These are phyloP conservation scores for Pyralis farinalis DNA, from an alignment of 2,888 invertebrate species.

Conservation along the genomic window DNA sequence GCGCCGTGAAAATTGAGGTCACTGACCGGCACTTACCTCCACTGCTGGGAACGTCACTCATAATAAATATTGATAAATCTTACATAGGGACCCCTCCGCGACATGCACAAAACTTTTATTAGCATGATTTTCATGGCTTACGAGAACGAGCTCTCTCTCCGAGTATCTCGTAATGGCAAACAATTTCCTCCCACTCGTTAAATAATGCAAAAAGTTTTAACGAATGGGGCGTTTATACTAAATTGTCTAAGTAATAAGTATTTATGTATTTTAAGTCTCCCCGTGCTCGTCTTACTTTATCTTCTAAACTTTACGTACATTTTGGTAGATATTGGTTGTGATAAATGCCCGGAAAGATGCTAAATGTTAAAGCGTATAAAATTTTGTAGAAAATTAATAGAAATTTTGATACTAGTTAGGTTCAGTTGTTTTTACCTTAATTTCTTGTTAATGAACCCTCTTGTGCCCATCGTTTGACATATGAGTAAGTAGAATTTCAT, in stretches of 20 bases:
- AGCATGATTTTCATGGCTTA: slow-evolving; percentile 18
- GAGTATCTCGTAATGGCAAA: slow-evolving; percentile 20
- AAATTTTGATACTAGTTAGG: too few species aligned
- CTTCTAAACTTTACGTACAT: slow-evolving; percentile 10
- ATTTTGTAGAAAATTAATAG: not conserved
- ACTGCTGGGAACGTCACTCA: slow-evolving; percentile 34
- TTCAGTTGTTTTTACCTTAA: not conserved
- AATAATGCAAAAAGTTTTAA: slow-evolving; percentile 52
- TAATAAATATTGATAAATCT: slow-evolving; percentile 34
- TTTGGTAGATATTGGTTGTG: slow-evolving; percentile 8
- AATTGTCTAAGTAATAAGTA: slow-evolving; percentile 33
- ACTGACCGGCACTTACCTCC: slow-evolving; percentile 62
- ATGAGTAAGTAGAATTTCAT: not conserved
- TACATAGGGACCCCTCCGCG: slow-evolving; percentile 20
- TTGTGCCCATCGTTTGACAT: not conserved
- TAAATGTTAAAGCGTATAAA: too few species aligned
- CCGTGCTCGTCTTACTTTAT: slow-evolving; percentile 16
- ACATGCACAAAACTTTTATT: slow-evolving; percentile 18
- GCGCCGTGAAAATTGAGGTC: slow-evolving; percentile 56
- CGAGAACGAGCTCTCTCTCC: slow-evolving; percentile 16
- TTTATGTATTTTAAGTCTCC: slow-evolving; percentile 24
- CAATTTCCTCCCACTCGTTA: slow-evolving; percentile 34
- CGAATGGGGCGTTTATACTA: slow-evolving; percentile 41
- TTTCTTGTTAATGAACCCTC: not conserved
- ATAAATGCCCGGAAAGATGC: not conserved